These are phyloP conservation scores for Microctonus aethiopoides DNA, from an alignment of 2,888 invertebrate species.

Conservation along the genomic window DNA sequence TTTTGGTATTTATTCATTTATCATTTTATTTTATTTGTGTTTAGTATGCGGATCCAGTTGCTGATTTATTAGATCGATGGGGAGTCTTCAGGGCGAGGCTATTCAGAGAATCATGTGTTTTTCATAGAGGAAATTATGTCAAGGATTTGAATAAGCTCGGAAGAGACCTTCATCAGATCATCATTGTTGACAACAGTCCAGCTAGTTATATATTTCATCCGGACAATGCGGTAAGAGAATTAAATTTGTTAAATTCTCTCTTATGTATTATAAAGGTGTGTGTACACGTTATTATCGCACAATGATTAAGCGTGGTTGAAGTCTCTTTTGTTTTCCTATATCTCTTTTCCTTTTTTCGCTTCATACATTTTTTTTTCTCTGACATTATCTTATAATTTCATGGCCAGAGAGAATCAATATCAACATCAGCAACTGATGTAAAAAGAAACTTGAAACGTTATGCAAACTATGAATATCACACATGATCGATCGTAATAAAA, in stretches of 20 bases:
- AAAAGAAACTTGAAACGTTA: conserved; percentile 14
- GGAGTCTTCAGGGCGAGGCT: conserved; percentile 95
- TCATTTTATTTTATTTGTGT: conserved; percentile 41
- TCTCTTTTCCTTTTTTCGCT: neutral
- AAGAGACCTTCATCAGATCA: conserved; percentile 93
- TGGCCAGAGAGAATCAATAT: conserved; percentile 29
- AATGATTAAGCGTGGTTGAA: neutral
- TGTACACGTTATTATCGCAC: neutral
- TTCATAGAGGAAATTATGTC: conserved; percentile 99
- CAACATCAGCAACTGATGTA: conserved; percentile 19
- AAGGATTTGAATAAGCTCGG: conserved; percentile 99
- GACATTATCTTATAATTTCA: conserved; percentile 28
- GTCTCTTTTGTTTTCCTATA: neutral
- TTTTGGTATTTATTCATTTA: neutral
- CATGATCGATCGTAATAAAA: conserved; percentile 5
- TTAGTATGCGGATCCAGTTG: conserved; percentile 98
- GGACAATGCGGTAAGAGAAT: conserved; percentile 88
- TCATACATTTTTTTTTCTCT: conserved; percentile 22
- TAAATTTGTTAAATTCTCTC: conserved; percentile 66
- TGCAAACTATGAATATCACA: conserved; percentile 8
- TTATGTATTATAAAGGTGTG: conserved; percentile 23
- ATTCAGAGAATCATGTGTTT: conserved; percentile 99
- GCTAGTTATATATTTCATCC: conserved; percentile 99
- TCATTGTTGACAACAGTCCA: conserved; percentile 99
- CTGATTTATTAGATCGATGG: conserved; percentile 97